Percentiles rank a stretch among this genome's conserved stretches.
These are phyloP conservation scores for Lophura swinhoii DNA, from an alignment of 2,797 vertebrate genomes.

Conservation along the genomic window DNA sequence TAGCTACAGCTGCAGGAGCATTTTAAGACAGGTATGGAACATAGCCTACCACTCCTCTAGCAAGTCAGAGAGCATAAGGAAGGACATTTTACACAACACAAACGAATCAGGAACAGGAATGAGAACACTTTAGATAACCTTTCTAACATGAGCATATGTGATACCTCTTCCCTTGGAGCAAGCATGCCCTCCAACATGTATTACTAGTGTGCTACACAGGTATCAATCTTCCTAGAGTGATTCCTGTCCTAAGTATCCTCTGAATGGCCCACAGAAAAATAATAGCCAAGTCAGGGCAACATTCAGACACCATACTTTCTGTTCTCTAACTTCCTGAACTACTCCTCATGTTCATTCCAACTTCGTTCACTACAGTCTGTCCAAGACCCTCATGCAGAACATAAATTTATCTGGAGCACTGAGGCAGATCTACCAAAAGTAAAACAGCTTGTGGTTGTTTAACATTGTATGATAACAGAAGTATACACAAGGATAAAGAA, in stretches of 20 bases:
- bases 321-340: not conserved
- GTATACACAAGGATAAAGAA: not conserved
- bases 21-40: not conserved
- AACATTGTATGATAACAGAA: not conserved
- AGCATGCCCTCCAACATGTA: fast-evolving
- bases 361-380: not conserved
- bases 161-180: not conserved
- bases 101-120: not conserved
- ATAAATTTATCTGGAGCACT: fast-evolving
- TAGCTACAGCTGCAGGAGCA: not conserved
- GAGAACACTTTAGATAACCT: not conserved
- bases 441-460: not conserved
- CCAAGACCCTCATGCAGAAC: not conserved
- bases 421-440: not conserved
- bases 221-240: not conserved
- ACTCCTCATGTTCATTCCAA: not conserved
- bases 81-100: not conserved
- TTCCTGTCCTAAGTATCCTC: not conserved
- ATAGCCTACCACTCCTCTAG: not conserved
- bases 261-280: not conserved
- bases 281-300: not conserved
- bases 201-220: not conserved
- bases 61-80: not conserved
- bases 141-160: not conserved
- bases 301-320: too few relatives aligned